Base-by-base conservation (phyloP, 2,113 vertebrate genomes). In the Ochotona curzoniae region DNA sequence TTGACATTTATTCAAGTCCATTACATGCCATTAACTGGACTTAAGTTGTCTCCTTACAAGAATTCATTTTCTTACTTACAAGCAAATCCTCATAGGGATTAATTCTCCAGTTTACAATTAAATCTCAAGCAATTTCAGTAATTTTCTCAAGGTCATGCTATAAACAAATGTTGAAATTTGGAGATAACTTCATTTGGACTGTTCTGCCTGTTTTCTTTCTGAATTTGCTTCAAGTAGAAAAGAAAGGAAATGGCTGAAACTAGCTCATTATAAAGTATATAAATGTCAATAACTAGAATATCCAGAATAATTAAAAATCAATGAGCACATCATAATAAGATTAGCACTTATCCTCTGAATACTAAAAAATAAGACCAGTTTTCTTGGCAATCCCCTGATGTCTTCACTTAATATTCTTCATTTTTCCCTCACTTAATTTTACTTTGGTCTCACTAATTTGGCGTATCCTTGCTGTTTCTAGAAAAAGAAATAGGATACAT, bases 151-250 rank as follows among this genome's bases (percentile, higher is more conserved):
- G 30, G 18, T 90, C 14, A 73, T 32, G 89, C 1, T 70, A 67
- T 7, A 84, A 83, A 66, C 74, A 83, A 73, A 32, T 70, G 3
- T 9, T 90, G 35, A 93, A 86, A 73, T 93, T 71, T 76, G 54
- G 30, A 91, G 18, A 80, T 5, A 49, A 67, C 14, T 67, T 47
- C 32, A 20, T 83, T 70, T 85, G 14, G 9, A 10, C 2, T 89
- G 5, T 61, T 35, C 60, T 30, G 5, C 70, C 30, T 79, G 3
- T 15, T 74, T 79, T n/a, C 14, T 64, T 26, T 80, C 11, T 23
- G 54, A 83, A 66, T 73, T 8, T 75, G 54, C 21, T 93, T 93
- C 49, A 88, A 78, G 15, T 1, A 90, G 64, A 89, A 78, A 2
- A 66, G 44, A 8, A 78, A 15, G 17, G 67, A 75, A 89, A 9